Base-by-base conservation (phyloP, 2,888 invertebrate species). In the Drosophila birchii region DNA sequence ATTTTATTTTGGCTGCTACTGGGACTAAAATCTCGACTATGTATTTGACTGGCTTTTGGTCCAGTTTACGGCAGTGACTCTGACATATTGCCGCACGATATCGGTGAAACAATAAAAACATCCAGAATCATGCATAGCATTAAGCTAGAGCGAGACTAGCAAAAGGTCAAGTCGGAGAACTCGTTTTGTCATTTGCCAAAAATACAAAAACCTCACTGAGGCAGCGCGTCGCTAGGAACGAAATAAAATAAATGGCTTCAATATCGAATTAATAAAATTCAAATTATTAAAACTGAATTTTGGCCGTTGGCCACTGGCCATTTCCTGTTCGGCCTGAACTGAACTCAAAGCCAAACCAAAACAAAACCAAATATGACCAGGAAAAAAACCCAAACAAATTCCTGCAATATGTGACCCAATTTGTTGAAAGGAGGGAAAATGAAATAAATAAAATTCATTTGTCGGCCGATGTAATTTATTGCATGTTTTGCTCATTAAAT, bases 401-500 rank as follows among this genome's bases (percentile, higher is more conserved):
- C 55, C 60, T n/a, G 23, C 23, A 23, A 59, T 61, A 55, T 56
- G 43, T 89, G 88, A 84, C 88, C 88, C 59, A 84, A 70, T 82
- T 84, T 76, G 55, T 11, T 38, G 29, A n/a, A 49, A 41, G 38
- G 41, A 18, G 23, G 54, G 58, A 45, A 60, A 72, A 70, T 47
- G 43, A 77, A 82, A 86, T 74, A 86, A 88, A 82, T 81, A 57
- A 64, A 74, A 76, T 76, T 75, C 69, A 78, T 80, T 83, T 77
- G 57, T 75, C 78, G 63, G 71, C 67, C 69, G 36, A 57, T 77
- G 80, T 85, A 85, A 85, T 90, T 88, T 88, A 79, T 85, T 89
- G 79, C 88, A 89, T 89, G 86, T 90, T 82, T 85, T 82, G 86
- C 88, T 90, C 88, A 89, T 88, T 90, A 89, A 90, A 89, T 89